Conservation (phyloP, 2,113 vertebrate species). For the Ibidorhyncha struthersii region DNA sequence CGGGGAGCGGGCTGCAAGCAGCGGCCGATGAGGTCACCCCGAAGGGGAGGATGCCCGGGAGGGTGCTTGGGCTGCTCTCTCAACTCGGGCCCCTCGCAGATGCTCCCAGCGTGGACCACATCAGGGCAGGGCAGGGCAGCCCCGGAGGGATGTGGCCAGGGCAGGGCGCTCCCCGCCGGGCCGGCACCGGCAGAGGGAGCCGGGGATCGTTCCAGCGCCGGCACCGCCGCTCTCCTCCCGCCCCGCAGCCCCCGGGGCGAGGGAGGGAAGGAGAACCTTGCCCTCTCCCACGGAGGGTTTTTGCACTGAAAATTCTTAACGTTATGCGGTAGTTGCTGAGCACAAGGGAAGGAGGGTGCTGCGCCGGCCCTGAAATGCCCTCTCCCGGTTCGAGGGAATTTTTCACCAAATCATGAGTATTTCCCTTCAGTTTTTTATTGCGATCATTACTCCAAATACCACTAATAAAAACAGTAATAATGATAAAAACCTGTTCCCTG, state of each 20-base stretch:
- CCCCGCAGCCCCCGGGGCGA: too few species aligned
- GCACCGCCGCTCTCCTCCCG: background rate
- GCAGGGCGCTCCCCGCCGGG: background rate
- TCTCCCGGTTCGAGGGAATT: background rate
- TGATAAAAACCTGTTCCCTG: background rate
- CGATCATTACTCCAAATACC: background rate
- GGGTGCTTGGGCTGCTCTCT: background rate
- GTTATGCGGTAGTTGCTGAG: accelerated
- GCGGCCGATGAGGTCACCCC: background rate
- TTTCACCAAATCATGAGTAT: background rate
- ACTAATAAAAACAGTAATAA: background rate
- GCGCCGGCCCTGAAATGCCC: accelerated
- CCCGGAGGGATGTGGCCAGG: too few species aligned
- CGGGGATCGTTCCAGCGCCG: background rate
- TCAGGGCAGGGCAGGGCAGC: background rate
- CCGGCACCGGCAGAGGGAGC: background rate
- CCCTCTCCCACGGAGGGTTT: accelerated
- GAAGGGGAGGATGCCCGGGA: accelerated
- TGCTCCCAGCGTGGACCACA: background rate
- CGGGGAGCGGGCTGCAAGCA: background rate
- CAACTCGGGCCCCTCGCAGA: accelerated
- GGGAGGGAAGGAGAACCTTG: background rate
- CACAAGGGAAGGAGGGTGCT: background rate
- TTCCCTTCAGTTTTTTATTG: background rate
- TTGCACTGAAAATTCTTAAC: background rate